Evolutionary conservation across 2,888 invertebrate species (phyloP).

Genomic region (Cyclophora albipunctata): DNA sequence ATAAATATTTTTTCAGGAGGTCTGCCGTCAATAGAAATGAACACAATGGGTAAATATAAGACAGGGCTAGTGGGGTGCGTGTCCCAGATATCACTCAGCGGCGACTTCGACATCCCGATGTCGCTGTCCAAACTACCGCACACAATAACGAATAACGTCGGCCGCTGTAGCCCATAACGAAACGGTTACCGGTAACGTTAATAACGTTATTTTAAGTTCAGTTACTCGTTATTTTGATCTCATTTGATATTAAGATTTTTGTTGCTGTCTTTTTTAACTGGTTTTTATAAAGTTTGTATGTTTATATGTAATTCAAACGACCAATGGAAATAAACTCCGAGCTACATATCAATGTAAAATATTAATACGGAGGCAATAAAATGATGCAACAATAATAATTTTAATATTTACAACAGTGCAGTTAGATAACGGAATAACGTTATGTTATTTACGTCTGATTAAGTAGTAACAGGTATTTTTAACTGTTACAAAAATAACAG

Average conservation of each 20-base stretch:
- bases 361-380: slow-evolving; percentile 57
- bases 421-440: too few species aligned
- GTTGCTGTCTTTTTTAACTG: not conserved
- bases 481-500: too few species aligned
- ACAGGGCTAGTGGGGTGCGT: slow-evolving; percentile 88
- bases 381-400: slow-evolving; percentile 30
- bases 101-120: slow-evolving; percentile 84
- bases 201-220: not conserved
- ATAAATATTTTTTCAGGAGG: slow-evolving; percentile 85
- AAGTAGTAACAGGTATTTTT: too few species aligned
- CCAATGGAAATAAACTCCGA: slow-evolving; percentile 41
- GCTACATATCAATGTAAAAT: slow-evolving; percentile 64
- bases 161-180: slow-evolving; percentile 58
- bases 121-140: slow-evolving; percentile 79
- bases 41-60: slow-evolving; percentile 81
- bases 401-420: slow-evolving; percentile 1
- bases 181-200: not conserved
- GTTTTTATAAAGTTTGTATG: not conserved
- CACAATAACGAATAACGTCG: slow-evolving; percentile 74
- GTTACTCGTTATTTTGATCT: not conserved
- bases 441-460: too few species aligned
- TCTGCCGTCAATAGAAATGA: slow-evolving; percentile 83
- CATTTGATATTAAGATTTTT: not conserved
- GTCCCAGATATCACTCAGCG: slow-evolving; percentile 86
- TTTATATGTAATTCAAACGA: slow-evolving; percentile 10